These are phyloP conservation scores for Rugalucina vietnamica DNA, from an alignment of 2,888 invertebrate genomes.

Conservation along the genomic window DNA sequence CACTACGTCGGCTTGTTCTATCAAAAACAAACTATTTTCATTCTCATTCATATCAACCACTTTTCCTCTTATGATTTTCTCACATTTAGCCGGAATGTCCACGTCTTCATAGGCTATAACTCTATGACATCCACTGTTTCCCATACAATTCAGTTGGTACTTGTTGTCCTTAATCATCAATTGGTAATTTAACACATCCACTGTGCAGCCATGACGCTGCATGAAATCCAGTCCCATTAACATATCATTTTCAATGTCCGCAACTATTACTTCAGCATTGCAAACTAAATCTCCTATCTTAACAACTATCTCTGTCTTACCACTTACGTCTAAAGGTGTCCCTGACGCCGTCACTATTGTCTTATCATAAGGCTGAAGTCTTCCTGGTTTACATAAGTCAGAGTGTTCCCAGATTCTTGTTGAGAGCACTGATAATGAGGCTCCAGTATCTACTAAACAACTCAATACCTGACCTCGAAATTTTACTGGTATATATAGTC, in stretches of 20 bases:
- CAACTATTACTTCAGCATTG: conserved; percentile 14
- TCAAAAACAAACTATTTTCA: background rate
- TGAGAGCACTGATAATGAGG: conserved; percentile 20
- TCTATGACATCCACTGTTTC: conserved; percentile 11
- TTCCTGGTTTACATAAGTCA: background rate
- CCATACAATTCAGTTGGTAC: background rate
- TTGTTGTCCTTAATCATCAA: background rate
- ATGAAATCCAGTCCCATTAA: conserved; percentile 26
- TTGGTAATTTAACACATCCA: background rate
- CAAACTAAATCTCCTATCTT: background rate
- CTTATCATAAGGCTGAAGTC: background rate
- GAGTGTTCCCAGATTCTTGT: background rate
- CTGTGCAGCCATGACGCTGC: background rate
- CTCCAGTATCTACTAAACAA: conserved; percentile 16
- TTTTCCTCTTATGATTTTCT: conserved; percentile 22
- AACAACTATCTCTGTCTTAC: background rate
- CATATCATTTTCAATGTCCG: conserved; percentile 22
- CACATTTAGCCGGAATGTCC: conserved; percentile 35
- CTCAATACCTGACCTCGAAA: background rate
- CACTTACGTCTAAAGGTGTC: background rate
- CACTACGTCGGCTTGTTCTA: conserved; percentile 30
- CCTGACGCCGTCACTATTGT: conserved; percentile 3
- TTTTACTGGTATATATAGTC: background rate
- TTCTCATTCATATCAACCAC: background rate
- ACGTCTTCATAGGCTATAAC: conserved; percentile 1